Base-by-base conservation (phyloP, 2,888 invertebrate species). In the Chorisops tibialis region DNA sequence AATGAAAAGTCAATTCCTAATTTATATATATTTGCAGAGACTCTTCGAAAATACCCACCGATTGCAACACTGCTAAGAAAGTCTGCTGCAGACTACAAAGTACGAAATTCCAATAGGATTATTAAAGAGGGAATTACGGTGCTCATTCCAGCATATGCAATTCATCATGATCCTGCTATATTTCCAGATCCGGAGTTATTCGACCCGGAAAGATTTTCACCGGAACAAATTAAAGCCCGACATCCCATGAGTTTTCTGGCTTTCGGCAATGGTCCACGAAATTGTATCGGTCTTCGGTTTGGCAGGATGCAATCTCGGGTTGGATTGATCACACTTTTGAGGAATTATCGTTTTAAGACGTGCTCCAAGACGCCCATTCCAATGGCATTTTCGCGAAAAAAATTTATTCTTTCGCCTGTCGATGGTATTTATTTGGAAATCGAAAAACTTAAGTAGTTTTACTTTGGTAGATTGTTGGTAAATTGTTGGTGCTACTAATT, bases 131-230 rank as follows among this genome's bases (percentile, higher is more conserved):
- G 79, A 1, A 79, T 78, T 0, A 67, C 77, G 54, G 72, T 82
- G 1, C 74, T 80, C 24, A 75, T 83, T 24, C 81, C 83, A 1
- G 74, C 77, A n/a, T 76, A 78, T 62, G 78, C 80, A 4, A 79
- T 83, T 65, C 83, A 84, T 61, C 80, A 79, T 74, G 82, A 83
- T 65, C 80, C 81, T 0, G 75, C 79, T 4, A 77, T 81, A 71
- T 83, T 80, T 65, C 81, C 82, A 1, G 76, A 85, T 7, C 85
- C 85, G 1, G 77, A 81, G 5, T 79, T 76, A 51, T 85, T 84
- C 62, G 79, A 81, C 43, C 84, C 84, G 0, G 82, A 84, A 16
- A 73, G 84, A 68, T 84, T 84, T 70, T 71, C 76, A 1, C 73
- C 77, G 16, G 81, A 81, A 67, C 80, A 80, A 49, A 82, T 81